Evolutionary conservation across 2,888 invertebrate genomes (phyloP).

Genomic region (Mongoloraphidia duomilia): DNA sequence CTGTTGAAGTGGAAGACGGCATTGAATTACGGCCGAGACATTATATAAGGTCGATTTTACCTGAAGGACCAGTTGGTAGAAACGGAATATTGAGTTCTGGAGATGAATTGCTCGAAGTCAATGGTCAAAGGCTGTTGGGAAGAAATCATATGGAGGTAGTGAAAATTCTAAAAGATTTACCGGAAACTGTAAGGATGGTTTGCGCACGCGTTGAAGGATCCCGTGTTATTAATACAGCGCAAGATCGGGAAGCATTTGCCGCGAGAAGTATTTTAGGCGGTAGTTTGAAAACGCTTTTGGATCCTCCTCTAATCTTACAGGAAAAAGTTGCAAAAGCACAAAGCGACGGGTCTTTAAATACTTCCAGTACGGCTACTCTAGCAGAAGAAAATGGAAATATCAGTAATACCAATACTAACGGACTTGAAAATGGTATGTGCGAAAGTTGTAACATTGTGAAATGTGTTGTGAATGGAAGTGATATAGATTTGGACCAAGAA

Average conservation of each 20-base stretch:
- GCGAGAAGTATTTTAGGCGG: conserved; percentile 72
- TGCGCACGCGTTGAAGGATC: conserved; percentile 60
- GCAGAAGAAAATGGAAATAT: conserved; percentile 15
- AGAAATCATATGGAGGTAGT: conserved; percentile 95
- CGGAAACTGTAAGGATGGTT: conserved; percentile 78
- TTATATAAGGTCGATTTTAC: conserved; percentile 89
- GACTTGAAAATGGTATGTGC: not conserved
- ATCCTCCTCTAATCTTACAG: conserved; percentile 28
- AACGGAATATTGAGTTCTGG: conserved; percentile 84
- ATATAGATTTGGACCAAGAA: no score
- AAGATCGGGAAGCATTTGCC: conserved; percentile 67
- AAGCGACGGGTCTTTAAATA: conserved; percentile 85
- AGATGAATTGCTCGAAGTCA: conserved; percentile 93
- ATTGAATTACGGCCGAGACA: conserved; percentile 96
- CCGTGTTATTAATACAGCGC: conserved; percentile 59
- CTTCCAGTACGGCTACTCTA: conserved; percentile 73
- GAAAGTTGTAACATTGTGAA: not conserved
- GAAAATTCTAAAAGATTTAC: conserved; percentile 83
- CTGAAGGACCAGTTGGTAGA: conserved; percentile 90
- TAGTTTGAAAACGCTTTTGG: conserved; percentile 67
- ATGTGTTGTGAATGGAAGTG: not conserved
- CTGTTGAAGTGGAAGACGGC: conserved; percentile 95
- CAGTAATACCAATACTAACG: not conserved
- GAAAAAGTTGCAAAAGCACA: conserved; percentile 72
- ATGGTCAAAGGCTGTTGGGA: conserved; percentile 81